Conservation (phyloP, 2,797 vertebrate species). For the Poeciliopsis presidionis region DNA sequence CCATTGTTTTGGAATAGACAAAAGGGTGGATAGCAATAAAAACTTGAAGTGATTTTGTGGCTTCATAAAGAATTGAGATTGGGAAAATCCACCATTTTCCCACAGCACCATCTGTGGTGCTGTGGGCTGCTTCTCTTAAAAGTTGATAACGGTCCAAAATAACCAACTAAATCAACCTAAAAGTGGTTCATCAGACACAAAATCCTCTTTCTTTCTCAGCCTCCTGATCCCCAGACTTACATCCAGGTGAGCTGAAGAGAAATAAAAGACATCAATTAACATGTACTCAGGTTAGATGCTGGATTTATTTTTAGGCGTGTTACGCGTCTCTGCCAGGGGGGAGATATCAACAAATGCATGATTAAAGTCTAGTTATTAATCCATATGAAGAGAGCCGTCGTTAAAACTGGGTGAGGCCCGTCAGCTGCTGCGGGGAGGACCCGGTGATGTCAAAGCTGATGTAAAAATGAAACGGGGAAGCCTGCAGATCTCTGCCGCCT, state of each 20-base stretch:
- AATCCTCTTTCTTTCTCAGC: neutral
- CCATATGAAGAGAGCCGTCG: neutral
- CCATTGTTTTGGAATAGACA: too few species aligned
- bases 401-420: slow-evolving; percentile 34
- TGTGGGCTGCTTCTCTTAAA: neutral
- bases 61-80: too few species aligned
- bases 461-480: slow-evolving; percentile 68
- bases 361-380: neutral
- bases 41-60: too few species aligned
- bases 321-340: neutral
- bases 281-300: neutral
- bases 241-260: neutral
- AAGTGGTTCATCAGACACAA: neutral
- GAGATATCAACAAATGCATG: neutral
- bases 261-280: neutral
- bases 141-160: neutral
- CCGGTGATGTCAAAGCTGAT: slow-evolving; percentile 78
- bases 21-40: too few species aligned
- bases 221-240: neutral
- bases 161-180: neutral
- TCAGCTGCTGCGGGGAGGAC: slow-evolving; percentile 49
- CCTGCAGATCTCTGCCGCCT: slow-evolving; percentile 59
- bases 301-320: neutral
- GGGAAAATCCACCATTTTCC: too few species aligned
- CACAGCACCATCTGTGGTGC: too few species aligned